These are phyloP conservation scores for Drosophila histrio DNA, from an alignment of 2,888 invertebrate species.

Conservation along the genomic window DNA sequence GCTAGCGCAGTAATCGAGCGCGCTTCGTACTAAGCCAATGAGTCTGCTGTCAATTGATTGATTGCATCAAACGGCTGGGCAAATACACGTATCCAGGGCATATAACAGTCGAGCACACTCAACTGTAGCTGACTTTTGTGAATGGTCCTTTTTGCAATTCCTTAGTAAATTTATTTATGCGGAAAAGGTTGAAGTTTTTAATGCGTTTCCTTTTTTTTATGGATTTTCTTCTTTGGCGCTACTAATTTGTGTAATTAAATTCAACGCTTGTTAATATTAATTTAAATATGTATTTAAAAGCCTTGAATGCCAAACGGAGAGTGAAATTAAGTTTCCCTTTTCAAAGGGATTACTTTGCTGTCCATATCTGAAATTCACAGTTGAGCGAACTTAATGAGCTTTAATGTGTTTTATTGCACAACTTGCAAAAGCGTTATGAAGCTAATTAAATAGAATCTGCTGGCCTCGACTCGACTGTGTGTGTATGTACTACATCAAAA, in stretches of 20 bases:
- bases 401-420: constrained; percentile 45
- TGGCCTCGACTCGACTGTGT: too few relatives aligned
- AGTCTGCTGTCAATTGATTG: too few relatives aligned
- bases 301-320: constrained; percentile 4
- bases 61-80: too few relatives aligned
- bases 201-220: neutral
- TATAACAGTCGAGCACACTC: too few relatives aligned
- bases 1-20: too few relatives aligned
- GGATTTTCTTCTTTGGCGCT: neutral
- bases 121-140: too few relatives aligned
- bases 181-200: neutral
- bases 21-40: too few relatives aligned
- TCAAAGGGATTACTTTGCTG: constrained; percentile 29
- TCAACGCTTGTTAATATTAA: constrained; percentile 55
- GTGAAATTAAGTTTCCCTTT: constrained; percentile 28
- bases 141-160: neutral
- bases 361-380: constrained; percentile 50
- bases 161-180: constrained; percentile 18
- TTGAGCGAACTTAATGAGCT: constrained; percentile 58
- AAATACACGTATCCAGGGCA: too few relatives aligned
- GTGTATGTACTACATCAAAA: constrained; percentile 36
- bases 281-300: constrained; percentile 29
- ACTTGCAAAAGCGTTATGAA: constrained; percentile 31
- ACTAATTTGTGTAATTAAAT: constrained; percentile 56
- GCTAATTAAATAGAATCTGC: constrained; percentile 38